A percentile compares a stretch with the other conserved stretches of the same genome.
Evolutionary conservation across 2,797 vertebrate species (phyloP).

Genomic region (Pitangus sulphuratus): DNA sequence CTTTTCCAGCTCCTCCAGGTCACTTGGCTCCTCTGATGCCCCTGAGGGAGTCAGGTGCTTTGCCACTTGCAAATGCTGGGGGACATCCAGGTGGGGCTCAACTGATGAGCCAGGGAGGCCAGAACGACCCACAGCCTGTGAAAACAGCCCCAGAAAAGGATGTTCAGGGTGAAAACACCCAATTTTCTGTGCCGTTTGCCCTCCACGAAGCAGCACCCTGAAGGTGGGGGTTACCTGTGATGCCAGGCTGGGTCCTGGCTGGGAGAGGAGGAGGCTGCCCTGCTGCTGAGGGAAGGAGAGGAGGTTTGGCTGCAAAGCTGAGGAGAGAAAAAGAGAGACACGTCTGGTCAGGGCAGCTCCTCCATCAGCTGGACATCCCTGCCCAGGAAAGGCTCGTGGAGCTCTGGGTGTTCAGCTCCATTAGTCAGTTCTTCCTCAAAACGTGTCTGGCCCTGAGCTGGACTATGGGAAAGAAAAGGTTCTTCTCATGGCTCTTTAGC

Average conservation of each 20-base stretch:
- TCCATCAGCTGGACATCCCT: background rate
- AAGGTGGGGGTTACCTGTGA: constrained; percentile 83
- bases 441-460: background rate
- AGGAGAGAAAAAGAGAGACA: background rate
- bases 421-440: background rate
- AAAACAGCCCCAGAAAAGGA: background rate
- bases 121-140: constrained; percentile 87
- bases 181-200: rapidly evolving
- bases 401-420: background rate
- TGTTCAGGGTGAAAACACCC: rapidly evolving
- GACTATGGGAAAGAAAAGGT: background rate
- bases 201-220: background rate
- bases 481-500: background rate
- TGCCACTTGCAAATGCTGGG: constrained; percentile 87
- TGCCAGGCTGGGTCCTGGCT: constrained; percentile 88
- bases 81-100: constrained; percentile 90
- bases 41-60: constrained; percentile 84
- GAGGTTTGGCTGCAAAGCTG: constrained; percentile 91
- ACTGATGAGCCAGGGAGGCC: constrained; percentile 87
- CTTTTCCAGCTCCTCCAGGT: constrained; percentile 95
- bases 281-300: constrained; percentile 90
- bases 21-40: constrained; percentile 90
- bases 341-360: background rate
- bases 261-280: constrained; percentile 87
- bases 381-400: background rate